These are phyloP conservation scores for Oryctes rhinoceros DNA, from an alignment of 1,140 invertebrate species.

Conservation along the genomic window DNA sequence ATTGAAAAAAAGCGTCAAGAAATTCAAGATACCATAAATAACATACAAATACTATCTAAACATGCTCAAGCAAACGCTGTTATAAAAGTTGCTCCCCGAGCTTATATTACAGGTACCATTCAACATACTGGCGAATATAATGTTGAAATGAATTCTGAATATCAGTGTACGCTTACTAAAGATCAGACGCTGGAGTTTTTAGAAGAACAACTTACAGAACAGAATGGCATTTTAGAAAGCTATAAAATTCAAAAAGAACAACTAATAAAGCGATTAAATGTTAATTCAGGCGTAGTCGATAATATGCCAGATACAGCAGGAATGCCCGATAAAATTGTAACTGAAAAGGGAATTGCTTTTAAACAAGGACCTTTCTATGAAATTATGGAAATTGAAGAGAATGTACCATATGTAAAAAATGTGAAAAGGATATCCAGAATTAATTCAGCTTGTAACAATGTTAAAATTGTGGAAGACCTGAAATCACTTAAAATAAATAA, in stretches of 20 bases:
- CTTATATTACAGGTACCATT: constrained; percentile 3
- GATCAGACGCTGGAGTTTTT: constrained; percentile 38
- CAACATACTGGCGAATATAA: constrained; percentile 41
- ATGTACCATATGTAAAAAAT: neutral
- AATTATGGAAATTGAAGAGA: constrained; percentile 33
- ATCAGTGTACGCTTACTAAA: constrained; percentile 38
- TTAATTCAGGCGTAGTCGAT: neutral
- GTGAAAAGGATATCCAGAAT: constrained; percentile 29
- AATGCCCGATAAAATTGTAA: constrained; percentile 39
- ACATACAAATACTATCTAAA: constrained; percentile 9
- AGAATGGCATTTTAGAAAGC: constrained; percentile 18
- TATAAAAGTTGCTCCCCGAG: constrained; percentile 25
- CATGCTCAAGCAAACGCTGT: constrained; percentile 18
- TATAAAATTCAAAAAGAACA: constrained; percentile 25
- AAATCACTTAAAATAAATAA: neutral
- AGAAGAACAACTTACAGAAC: constrained; percentile 24
- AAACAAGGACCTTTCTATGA: constrained; percentile 38
- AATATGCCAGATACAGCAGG: constrained; percentile 18
- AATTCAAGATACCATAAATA: constrained; percentile 25
- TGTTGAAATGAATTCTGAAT: constrained; percentile 20
- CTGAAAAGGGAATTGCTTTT: constrained; percentile 38
- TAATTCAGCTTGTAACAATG: neutral
- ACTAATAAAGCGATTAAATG: constrained; percentile 13
- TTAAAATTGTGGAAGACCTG: neutral
- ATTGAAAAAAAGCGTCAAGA: neutral